Conservation (phyloP, 92 coral and sea anemone species). For the Virgularia gustaviana region DNA sequence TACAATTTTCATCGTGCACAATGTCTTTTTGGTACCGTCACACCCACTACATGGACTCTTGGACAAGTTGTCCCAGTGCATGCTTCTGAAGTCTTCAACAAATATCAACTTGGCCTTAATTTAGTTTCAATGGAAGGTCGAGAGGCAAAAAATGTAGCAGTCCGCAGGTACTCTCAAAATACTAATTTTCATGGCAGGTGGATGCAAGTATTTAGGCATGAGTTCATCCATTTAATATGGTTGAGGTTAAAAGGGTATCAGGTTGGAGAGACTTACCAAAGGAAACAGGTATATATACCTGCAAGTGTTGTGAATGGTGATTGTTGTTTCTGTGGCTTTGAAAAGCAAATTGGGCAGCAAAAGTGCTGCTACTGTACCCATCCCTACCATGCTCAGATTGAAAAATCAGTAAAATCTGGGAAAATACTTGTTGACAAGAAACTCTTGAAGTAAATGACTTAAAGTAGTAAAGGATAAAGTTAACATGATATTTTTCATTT, state of each 20-base stretch:
- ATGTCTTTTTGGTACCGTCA: conserved; percentile 45
- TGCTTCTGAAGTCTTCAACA: no score
- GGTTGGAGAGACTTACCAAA: conserved; percentile 32
- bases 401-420: conserved; percentile 49
- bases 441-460: no score
- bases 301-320: conserved; percentile 56
- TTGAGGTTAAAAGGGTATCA: conserved; percentile 58
- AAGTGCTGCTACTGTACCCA: conserved; percentile 58
- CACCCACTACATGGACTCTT: no score
- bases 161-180: conserved; percentile 43
- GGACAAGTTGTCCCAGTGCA: no score
- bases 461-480: no score
- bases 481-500: no score
- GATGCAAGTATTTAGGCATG: conserved; percentile 58
- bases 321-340: conserved; percentile 53
- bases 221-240: conserved; percentile 57
- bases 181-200: conserved; percentile 48
- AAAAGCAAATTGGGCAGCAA: conserved; percentile 46
- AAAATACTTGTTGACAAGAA: conserved; percentile 57
- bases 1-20: conserved; percentile 39
- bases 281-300: conserved; percentile 56
- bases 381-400: conserved; percentile 51
- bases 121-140: no score
- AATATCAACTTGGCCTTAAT: no score
- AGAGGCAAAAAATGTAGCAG: neutral